Evolutionary conservation across 2,113 vertebrate species (phyloP).

Genomic region (Osmerus eperlanus): DNA sequence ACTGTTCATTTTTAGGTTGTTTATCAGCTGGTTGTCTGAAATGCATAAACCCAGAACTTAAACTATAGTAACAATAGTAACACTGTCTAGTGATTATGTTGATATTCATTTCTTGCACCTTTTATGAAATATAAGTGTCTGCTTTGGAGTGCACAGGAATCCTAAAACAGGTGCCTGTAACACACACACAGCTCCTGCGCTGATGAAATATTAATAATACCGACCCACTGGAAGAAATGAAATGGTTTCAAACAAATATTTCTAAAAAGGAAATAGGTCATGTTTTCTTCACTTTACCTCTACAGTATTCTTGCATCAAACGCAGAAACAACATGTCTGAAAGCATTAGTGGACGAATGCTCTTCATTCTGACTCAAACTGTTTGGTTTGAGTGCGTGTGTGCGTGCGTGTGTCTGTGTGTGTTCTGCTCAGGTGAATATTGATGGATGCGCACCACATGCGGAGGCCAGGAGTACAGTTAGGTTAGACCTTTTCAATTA

Average conservation of each 20-base stretch:
- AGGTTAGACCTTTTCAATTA: no score
- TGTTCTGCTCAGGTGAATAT: neutral
- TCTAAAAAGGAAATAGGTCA: constrained; percentile 40
- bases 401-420: neutral
- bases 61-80: no score
- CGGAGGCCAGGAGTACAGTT: no score
- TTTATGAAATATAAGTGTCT: neutral
- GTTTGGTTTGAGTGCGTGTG: neutral
- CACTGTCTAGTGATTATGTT: neutral
- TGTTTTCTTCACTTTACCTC: constrained; percentile 20
- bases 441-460: no score
- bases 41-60: no score
- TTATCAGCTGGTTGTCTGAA: no score
- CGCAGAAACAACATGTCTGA: neutral
- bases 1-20: no score
- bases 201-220: constrained; percentile 54
- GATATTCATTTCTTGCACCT: neutral
- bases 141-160: neutral
- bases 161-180: neutral
- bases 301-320: neutral
- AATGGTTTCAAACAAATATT: constrained; percentile 30
- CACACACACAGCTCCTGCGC: constrained; percentile 4
- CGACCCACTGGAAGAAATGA: constrained; percentile 12
- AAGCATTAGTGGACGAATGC: neutral
- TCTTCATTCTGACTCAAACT: no score